A percentile compares a stretch with the other conserved stretches of the same genome.
phyloP scores from a whole-genome alignment of 2,797 vertebrate species.

The Protonibea diacanthus region DNA sequence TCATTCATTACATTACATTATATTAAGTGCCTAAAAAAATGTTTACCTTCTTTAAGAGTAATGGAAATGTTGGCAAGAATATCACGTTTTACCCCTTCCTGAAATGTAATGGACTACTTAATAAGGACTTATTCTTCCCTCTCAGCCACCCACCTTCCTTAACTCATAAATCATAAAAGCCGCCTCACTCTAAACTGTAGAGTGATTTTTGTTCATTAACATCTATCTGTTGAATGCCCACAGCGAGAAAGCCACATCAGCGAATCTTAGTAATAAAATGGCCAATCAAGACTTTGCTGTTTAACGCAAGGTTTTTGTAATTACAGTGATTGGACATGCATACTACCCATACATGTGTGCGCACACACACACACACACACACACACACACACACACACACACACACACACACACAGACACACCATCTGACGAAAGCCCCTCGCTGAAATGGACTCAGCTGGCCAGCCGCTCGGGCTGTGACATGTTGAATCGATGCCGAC shows the following conservation, averaged over 20 bases:
- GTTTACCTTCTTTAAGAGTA: background rate
- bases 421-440: constrained; percentile 15
- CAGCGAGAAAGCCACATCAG: constrained; percentile 19
- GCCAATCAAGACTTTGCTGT: constrained; percentile 28
- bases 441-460: constrained; percentile 41
- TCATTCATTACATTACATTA: background rate
- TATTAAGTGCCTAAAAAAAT: background rate
- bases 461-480: constrained; percentile 40
- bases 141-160: background rate
- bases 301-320: constrained; percentile 10
- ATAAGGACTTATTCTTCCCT: background rate
- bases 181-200: background rate
- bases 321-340: constrained; percentile 16
- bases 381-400: no score
- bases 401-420: background rate
- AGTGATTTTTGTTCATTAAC: constrained; percentile 5
- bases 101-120: constrained; percentile 2
- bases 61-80: constrained; percentile 8
- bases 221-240: background rate
- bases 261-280: constrained; percentile 21
- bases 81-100: background rate
- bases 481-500: constrained; percentile 52
- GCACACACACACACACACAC: background rate
- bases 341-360: background rate
- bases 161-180: constrained; percentile 24